Base-by-base conservation (phyloP, 1,140 invertebrate genomes). In the Hormaphis cornu region DNA sequence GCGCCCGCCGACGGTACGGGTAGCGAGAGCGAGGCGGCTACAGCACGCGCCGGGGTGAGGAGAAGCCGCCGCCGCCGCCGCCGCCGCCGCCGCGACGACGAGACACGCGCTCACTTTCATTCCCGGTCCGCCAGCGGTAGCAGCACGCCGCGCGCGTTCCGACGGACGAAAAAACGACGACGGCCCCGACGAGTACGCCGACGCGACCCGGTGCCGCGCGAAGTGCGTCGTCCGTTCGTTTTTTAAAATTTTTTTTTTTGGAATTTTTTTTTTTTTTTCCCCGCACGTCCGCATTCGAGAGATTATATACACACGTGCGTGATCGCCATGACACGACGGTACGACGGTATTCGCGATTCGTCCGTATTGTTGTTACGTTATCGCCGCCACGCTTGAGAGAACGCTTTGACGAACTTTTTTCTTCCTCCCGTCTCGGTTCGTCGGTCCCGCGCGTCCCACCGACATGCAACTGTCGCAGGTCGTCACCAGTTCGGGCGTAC, bases 91-190 rank as follows among this genome's bases (percentile, higher is more conserved):
- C 24, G 22, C 33, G 46, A 56, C 20, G 70, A 44, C 40, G 56
- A 46, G 46, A 48, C 69, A 54, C 33, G 48, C 48, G 69, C 56
- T 61, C 33, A 56, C 46, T 56, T 61, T 59, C 54, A 63, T 63
- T 50, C 53, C 52, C 61, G 66, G 70, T 69, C 48, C 28, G 50
- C 42, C 70, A 52, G 54, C 42, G 53, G 50, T 63, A 50, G 54
- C 28, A 63, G 70, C 42, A 63, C 70, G 37, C 54, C 56, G 63
- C 50, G 63, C 26, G 70, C 63, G 50, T 71, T 53, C 70, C 70
- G 70, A 53, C 54, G 54, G 42, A 44, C 42, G 4, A 44, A 3
- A 9, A 33, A 9, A 33, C 30, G 30, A 33, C 30, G 4, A 9
- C 30, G 30, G 16, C 20, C 14, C 16, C 54, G 14, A 40, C 33